A percentile compares a stretch with the other conserved stretches of the same genome.
Evolutionary conservation across 2,797 vertebrate genomes (phyloP).

Genomic region (Vireo griseus): DNA sequence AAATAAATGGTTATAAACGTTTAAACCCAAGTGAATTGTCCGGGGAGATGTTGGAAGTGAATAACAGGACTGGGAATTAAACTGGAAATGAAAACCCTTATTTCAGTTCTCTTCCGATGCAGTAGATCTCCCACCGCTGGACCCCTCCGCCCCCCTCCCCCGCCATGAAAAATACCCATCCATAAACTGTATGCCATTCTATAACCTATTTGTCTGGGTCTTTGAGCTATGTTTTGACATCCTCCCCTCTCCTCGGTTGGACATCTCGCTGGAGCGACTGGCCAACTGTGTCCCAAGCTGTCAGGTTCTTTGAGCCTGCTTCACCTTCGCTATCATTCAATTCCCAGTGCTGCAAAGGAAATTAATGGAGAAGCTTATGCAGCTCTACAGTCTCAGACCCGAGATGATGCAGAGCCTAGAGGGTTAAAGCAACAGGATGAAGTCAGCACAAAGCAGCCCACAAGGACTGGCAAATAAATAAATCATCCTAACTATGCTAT

Average conservation of each 20-base stretch:
- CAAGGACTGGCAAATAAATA: constrained; percentile 48
- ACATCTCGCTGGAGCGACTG: not conserved
- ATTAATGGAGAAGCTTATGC: not conserved
- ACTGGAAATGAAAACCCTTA: not conserved
- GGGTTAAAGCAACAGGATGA: constrained; percentile 50
- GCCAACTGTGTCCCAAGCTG: not conserved
- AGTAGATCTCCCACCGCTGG: not conserved
- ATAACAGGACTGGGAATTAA: not conserved
- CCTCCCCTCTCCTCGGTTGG: not conserved
- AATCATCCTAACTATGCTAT: constrained; percentile 25
- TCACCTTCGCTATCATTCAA: not conserved
- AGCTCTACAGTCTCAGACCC: not conserved
- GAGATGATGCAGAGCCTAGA: not conserved
- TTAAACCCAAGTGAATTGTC: not conserved
- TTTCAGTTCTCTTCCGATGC: not conserved
- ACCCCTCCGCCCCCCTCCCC: too few relatives aligned
- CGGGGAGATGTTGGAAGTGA: not conserved
- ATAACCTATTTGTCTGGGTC: not conserved
- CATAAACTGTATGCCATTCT: not conserved
- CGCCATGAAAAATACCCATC: not conserved
- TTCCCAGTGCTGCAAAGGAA: not conserved
- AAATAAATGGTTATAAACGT: too few relatives aligned
- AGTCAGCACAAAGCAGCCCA: constrained; percentile 41
- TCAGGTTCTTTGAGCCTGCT: not conserved
- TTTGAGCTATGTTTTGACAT: not conserved